phyloP scores from a whole-genome alignment of 2,113 vertebrate genomes.

The Tyto alba region DNA sequence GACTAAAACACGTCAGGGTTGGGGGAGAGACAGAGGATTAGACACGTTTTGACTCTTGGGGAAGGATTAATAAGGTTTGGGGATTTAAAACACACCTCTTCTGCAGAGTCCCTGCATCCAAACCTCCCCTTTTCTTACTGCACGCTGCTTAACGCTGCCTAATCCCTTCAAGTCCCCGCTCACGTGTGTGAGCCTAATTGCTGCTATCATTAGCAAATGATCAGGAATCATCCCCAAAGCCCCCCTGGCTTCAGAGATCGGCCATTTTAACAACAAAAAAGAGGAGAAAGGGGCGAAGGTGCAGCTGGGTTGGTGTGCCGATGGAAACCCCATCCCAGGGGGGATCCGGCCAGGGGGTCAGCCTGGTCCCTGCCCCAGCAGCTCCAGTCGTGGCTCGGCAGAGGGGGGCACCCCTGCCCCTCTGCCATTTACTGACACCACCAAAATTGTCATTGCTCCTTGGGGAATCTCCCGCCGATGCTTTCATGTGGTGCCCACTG shows the following conservation, averaged over 20 bases:
- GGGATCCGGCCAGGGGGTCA: accelerated
- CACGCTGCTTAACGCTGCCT: neutral
- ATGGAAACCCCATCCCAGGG: neutral
- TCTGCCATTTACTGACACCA: neutral
- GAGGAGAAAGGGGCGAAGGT: neutral
- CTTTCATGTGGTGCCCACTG: accelerated
- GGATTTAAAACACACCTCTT: neutral
- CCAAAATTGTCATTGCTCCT: neutral
- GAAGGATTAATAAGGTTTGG: neutral
- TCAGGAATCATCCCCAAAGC: neutral
- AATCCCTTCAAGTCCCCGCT: neutral
- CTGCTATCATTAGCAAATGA: neutral
- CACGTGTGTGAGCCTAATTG: neutral
- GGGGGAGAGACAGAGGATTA: neutral
- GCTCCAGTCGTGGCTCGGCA: neutral
- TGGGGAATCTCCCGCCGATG: neutral
- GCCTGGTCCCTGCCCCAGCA: neutral
- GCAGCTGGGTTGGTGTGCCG: neutral
- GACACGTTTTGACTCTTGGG: neutral
- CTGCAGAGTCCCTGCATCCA: neutral
- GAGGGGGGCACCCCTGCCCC: neutral
- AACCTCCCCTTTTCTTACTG: neutral
- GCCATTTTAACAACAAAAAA: neutral
- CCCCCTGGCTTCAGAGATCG: accelerated
- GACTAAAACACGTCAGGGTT: neutral